Evolutionary conservation across 92 coral and sea anemone genomes (phyloP), one percentile per base, ranked within the genome.

Genomic region (Muricea muricata): DNA sequence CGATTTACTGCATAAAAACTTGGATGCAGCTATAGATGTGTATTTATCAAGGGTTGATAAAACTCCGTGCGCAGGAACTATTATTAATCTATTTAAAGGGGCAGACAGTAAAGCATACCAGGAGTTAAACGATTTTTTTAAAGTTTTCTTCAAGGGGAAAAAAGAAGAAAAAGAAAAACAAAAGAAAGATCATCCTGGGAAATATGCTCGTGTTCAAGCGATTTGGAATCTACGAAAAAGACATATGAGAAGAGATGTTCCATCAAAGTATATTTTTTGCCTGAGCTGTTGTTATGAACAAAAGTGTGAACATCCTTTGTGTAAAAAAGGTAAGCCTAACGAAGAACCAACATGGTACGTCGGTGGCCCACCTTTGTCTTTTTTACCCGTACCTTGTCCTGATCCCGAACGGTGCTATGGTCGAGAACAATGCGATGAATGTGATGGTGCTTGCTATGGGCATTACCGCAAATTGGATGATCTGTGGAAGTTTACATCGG

Each of bases 171-270:
- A 86, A 63, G 82, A 60, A 28, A 65, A 67, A 37, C 45, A 89
- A 30, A 61, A 92, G 47, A 60, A 74, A 21, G 70, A 78, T 35
- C 82, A 89, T 31, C 89, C 91, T 0, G 55, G 55, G 6, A 66
- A 52, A 76, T 81, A 75, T 73, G 35, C 67, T 40, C 60, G 48
- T 56, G 60, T 86, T 89, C 90, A 89, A 80, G 79, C 41, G 75
- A 81, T n/a, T 60, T 91, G 94, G 94, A 70, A 66, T 35, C 87
- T 91, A 46, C 86, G 87, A 14, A 74, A 86, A 84, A 91, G 86
- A 26, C 93, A 91, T 72, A 25, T 83, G 61, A 41, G 70, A 23
- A 45, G 18, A 1, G 87, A 34, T 18, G 45, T 89, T 18, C 90
- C 92, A 11, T 3, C 11, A 7, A 85, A 89, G 63, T 85, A 89